phyloP scores from a whole-genome alignment of 92 coral and sea anemone species.

The Zoanthus sociatus region DNA sequence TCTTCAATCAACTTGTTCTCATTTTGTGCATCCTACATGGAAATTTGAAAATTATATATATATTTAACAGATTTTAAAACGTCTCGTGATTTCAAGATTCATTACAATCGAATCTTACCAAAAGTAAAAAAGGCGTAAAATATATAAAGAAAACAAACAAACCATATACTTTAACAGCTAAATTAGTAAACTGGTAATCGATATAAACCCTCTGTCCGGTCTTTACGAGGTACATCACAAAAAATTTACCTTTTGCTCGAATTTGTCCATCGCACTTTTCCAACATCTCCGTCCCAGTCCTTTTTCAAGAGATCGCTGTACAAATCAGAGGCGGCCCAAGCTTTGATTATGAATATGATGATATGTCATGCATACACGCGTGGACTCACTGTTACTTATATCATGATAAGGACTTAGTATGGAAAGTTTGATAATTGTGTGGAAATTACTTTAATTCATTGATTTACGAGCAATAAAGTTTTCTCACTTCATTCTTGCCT shows the following conservation, averaged over 20 bases:
- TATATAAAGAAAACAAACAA: not conserved
- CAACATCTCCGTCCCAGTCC: not conserved
- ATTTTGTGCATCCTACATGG: slow-evolving; percentile 56
- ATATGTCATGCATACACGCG: too few relatives aligned
- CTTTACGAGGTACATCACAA: not conserved
- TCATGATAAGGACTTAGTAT: too few relatives aligned
- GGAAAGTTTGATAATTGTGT: too few relatives aligned
- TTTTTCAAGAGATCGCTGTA: too few relatives aligned
- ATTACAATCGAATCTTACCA: not conserved
- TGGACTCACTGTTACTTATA: too few relatives aligned
- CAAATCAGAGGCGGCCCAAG: too few relatives aligned
- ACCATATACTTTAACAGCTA: not conserved
- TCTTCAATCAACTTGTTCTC: slow-evolving; percentile 64
- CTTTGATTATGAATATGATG: too few relatives aligned
- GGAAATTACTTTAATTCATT: too few relatives aligned
- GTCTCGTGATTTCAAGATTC: not conserved
- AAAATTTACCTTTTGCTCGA: not conserved
- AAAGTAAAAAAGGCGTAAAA: not conserved
- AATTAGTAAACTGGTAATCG: too few relatives aligned
- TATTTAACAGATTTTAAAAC: not conserved
- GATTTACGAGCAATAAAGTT: too few relatives aligned
- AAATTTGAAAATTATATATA: slow-evolving; percentile 7
- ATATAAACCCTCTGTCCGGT: not conserved
- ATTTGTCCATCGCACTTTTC: not conserved
- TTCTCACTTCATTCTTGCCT: too few relatives aligned